Evolutionary conservation across 2,888 invertebrate genomes (phyloP).

Genomic region (Drosophila testacea): DNA sequence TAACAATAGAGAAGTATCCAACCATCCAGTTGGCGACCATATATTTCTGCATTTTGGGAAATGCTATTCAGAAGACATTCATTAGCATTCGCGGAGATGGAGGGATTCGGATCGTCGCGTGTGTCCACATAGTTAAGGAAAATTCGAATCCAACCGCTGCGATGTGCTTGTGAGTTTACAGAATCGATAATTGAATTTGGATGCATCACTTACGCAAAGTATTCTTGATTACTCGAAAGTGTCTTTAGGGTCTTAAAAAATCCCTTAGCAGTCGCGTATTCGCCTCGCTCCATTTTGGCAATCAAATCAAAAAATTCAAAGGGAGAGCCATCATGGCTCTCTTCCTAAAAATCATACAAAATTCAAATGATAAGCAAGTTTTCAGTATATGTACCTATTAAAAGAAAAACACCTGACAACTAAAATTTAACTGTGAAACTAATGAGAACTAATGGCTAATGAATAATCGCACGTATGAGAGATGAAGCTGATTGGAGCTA

Average conservation of each 20-base stretch:
- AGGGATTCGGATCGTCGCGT: constrained; percentile 48
- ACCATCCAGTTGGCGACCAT: constrained; percentile 44
- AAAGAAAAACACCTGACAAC: no score
- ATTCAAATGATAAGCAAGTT: not conserved
- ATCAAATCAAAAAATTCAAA: constrained; percentile 65
- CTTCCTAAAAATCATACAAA: constrained; percentile 27
- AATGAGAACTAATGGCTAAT: not conserved
- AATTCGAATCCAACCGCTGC: constrained; percentile 59
- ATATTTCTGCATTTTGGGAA: constrained; percentile 24
- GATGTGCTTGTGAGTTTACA: not conserved
- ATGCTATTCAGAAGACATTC: constrained; percentile 66
- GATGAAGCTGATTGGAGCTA: constrained; percentile 4
- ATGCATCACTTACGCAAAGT: constrained; percentile 52
- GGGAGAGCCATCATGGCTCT: constrained; percentile 15
- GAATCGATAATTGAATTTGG: not conserved
- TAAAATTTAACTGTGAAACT: not conserved
- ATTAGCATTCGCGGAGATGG: constrained; percentile 42
- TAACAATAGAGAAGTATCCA: constrained; percentile 78
- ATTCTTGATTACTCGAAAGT: constrained; percentile 33
- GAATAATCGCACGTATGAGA: not conserved
- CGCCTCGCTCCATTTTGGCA: constrained; percentile 61
- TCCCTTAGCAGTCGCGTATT: constrained; percentile 54
- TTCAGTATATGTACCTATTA: no score
- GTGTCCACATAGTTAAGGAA: constrained; percentile 67
- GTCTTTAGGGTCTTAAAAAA: constrained; percentile 36